phyloP scores from a whole-genome alignment of 2,113 vertebrate genomes.

The Dinomys branickii region DNA sequence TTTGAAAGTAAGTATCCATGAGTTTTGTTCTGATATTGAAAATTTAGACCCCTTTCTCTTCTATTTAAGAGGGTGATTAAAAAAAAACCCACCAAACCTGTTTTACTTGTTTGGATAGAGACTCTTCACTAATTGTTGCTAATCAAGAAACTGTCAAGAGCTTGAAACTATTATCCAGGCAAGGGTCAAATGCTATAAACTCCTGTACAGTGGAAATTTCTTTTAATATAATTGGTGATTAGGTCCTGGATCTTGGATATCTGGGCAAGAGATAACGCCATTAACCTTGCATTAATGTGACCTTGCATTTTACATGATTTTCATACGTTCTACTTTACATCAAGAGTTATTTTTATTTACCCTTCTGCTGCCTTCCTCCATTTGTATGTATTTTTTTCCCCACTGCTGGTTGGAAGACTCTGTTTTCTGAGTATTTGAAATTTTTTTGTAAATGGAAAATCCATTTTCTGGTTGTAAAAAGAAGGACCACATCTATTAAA shows the following conservation, averaged over 20 bases:
- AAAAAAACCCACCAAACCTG: not conserved
- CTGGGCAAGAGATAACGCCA: not conserved
- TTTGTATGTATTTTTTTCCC: slow-evolving; percentile 13
- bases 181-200: slow-evolving; percentile 23
- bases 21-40: slow-evolving; percentile 20
- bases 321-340: not conserved
- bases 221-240: not conserved
- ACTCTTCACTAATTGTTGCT: slow-evolving; percentile 40
- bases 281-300: not conserved
- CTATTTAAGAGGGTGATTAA: slow-evolving; percentile 13
- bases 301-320: not conserved
- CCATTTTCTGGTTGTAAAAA: slow-evolving; percentile 52
- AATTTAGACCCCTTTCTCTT: not conserved
- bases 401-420: not conserved
- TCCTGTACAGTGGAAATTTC: not conserved
- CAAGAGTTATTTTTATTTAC: not conserved
- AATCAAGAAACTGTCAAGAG: slow-evolving; percentile 40
- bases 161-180: not conserved
- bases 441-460: not conserved
- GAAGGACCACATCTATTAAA: slow-evolving; percentile 2
- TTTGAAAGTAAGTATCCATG: not conserved
- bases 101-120: slow-evolving; percentile 61
- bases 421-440: slow-evolving; percentile 38
- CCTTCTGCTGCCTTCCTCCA: not conserved
- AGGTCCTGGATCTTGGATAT: not conserved